These are phyloP conservation scores for Halictus ligatus DNA, from an alignment of 2,888 invertebrate genomes.

Conservation along the genomic window DNA sequence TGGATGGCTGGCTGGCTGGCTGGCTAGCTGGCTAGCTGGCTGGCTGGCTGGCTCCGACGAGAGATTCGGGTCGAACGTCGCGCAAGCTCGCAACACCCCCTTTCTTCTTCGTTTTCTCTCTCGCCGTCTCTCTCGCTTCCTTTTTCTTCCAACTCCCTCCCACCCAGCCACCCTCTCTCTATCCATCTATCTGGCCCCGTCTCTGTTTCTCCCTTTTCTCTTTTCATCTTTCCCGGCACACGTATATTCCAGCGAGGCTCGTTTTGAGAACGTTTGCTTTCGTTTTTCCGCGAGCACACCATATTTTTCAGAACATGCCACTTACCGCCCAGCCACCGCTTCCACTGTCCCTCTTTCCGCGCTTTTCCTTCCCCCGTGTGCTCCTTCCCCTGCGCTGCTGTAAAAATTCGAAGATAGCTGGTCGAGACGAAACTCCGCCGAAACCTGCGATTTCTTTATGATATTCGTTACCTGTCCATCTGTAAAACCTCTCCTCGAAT, in stretches of 20 bases:
- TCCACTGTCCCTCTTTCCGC: background rate
- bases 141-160: constrained; percentile 30
- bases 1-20: constrained; percentile 62
- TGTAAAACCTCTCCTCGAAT: too few relatives aligned
- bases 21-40: constrained; percentile 59
- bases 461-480: background rate
- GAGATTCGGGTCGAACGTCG: constrained; percentile 80
- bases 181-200: background rate
- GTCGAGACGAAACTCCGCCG: background rate
- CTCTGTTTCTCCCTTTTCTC: constrained; percentile 17
- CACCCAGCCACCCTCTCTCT: background rate
- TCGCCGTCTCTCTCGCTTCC: constrained; percentile 36
- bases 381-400: background rate
- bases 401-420: background rate
- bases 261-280: constrained; percentile 10
- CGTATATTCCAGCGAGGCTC: background rate
- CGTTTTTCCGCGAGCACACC: background rate
- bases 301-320: background rate
- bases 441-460: background rate
- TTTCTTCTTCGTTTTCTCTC: constrained; percentile 67
- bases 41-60: constrained; percentile 75
- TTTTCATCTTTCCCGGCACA: constrained; percentile 20
- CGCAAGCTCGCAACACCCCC: constrained; percentile 79
- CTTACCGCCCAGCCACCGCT: background rate
- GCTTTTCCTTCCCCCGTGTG: background rate